phyloP scores from a whole-genome alignment of 2,797 vertebrate genomes.

The Echeneis naucrates region DNA sequence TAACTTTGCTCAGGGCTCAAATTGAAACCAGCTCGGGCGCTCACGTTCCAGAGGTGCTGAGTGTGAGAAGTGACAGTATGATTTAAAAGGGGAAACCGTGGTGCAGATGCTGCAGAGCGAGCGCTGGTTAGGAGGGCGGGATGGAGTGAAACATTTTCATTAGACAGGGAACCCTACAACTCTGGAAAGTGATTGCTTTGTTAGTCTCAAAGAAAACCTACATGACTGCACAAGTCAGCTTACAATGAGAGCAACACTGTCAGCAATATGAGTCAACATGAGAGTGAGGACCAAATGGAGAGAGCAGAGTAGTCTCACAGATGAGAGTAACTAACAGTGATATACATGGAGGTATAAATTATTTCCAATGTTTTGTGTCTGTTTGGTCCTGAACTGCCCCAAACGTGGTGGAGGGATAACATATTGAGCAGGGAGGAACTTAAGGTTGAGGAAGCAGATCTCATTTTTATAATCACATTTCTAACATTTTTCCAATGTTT shows the following conservation, averaged over 20 bases:
- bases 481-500: no score
- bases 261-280: not conserved
- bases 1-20: constrained; percentile 80
- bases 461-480: no score
- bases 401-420: no score
- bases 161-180: constrained; percentile 52
- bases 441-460: no score
- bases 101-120: constrained; percentile 54
- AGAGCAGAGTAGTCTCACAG: not conserved
- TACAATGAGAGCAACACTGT: constrained; percentile 12
- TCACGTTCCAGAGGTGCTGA: constrained; percentile 75
- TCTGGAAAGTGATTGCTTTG: constrained; percentile 40
- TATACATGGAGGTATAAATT: no score
- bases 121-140: constrained; percentile 16
- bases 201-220: constrained; percentile 31
- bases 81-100: constrained; percentile 67
- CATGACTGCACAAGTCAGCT: constrained; percentile 1
- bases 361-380: no score
- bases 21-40: constrained; percentile 83
- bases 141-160: constrained; percentile 48
- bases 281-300: not conserved
- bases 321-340: no score
- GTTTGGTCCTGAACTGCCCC: not conserved
- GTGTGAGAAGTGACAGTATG: constrained; percentile 82
- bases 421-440: no score